Conservation (phyloP, 2,113 vertebrate genomes). For the Cinclus mexicanus region DNA sequence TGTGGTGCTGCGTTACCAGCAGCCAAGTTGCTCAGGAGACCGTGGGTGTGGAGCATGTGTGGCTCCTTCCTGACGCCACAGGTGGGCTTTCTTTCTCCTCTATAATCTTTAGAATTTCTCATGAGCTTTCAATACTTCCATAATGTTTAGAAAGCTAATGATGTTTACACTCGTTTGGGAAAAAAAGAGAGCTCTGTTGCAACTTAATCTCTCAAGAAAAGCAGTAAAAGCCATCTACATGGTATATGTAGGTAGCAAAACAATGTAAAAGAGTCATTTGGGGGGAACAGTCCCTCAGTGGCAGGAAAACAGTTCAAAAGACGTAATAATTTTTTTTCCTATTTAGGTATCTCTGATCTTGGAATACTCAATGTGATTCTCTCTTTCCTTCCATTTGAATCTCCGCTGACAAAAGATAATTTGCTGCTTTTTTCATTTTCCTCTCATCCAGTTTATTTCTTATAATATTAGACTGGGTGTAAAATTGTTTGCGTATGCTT, state of each 20-base stretch:
- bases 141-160: neutral
- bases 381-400: neutral
- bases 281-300: neutral
- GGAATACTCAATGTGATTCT: neutral
- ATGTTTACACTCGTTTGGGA: neutral
- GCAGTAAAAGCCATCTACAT: neutral
- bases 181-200: neutral
- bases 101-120: neutral
- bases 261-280: neutral
- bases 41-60: rapidly evolving
- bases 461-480: neutral
- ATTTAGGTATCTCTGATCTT: neutral
- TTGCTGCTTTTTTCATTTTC: neutral
- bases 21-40: neutral
- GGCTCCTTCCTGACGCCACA: neutral
- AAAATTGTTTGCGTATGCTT: neutral
- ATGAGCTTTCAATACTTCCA: neutral
- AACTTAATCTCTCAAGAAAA: neutral
- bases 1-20: neutral
- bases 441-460: neutral
- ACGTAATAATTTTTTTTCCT: neutral
- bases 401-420: neutral
- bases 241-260: neutral
- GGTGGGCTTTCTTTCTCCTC: neutral
- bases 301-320: neutral